Base-by-base conservation (phyloP, 1,140 invertebrate species). In the Ooceraea biroi region DNA sequence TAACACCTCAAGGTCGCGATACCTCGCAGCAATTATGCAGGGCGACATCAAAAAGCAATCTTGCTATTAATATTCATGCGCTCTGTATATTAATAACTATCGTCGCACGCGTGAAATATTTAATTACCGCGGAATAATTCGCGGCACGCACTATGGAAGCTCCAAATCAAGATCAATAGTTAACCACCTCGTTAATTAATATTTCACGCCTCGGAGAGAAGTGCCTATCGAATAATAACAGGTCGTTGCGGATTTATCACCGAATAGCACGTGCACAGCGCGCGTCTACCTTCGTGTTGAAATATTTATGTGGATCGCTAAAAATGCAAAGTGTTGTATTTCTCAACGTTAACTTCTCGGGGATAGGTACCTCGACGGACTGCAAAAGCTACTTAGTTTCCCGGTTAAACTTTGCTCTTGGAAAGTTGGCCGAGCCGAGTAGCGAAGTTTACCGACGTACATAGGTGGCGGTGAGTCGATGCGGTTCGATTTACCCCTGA, bases 311-410 rank as follows among this genome's bases (percentile, higher is more conserved):
- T 7, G 36, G 41, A 71, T 46, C 22, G n/a, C 50, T 80, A 80
- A 69, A 80, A 69, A 80, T 80, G 65, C 36, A 58, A 80, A 80
- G 36, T 36, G 36, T 71, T 71, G 50, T 69, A 71, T 80, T 17
- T 30, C 36, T 68, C 61, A 44, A 46, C 52, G 50, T 80, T 58
- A 80, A 80, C 50, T 80, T 78, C 30, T 22, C 25, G 12, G 36
- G 41, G 22, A 58, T 80, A 71, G 65, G 36, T 80, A 57, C 65
- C n/a, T 44, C 65, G 17, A 57, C 63, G n/a, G 52, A 44, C 12
- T 69, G 65, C 52, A 57, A 80, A 80, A 66, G 76, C 65, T 80
- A 80, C 65, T 80, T 80, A 80, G 41, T 80, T 80, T 80, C 69
- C 30, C 36, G 44, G 65, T 80, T 80, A 80, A 80, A 80, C 76